phyloP scores from a whole-genome alignment of 2,113 vertebrate genomes.

The Dendropsophus ebraccatus region DNA sequence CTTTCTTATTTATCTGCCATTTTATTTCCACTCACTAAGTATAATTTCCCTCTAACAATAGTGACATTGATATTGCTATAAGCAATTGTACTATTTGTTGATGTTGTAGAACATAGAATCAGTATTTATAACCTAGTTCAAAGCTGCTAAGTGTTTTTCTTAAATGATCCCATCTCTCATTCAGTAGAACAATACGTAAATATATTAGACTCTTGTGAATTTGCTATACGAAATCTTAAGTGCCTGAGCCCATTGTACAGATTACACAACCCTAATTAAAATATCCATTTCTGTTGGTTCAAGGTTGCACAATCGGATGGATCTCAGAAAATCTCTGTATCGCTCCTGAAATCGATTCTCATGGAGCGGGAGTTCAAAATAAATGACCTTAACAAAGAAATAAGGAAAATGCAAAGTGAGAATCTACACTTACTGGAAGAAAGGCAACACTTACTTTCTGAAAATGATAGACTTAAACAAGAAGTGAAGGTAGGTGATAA shows the following conservation, averaged over 20 bases:
- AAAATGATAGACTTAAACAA: constrained; percentile 1
- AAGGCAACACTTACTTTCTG: not conserved
- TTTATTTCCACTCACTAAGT: not conserved
- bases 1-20: not conserved
- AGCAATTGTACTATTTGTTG: constrained; percentile 15
- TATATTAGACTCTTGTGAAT: not conserved
- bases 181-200: not conserved
- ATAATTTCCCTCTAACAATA: not conserved
- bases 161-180: constrained; percentile 4
- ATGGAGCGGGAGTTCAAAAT: constrained; percentile 46
- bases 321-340: not conserved
- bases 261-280: constrained; percentile 30
- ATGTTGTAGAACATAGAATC: not conserved
- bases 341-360: constrained; percentile 15
- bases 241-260: not conserved
- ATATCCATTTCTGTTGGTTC: constrained; percentile 26
- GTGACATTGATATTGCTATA: not conserved
- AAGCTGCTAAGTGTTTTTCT: not conserved
- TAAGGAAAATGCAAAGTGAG: constrained; percentile 39
- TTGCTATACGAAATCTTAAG: not conserved
- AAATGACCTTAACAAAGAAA: constrained; percentile 38
- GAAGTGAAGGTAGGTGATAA: not conserved
- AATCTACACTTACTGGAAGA: constrained; percentile 37
- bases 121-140: constrained; percentile 18
- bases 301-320: constrained; percentile 4